These are phyloP conservation scores for Bagarius yarrelli DNA, from an alignment of 2,113 vertebrate genomes.

Conservation along the genomic window DNA sequence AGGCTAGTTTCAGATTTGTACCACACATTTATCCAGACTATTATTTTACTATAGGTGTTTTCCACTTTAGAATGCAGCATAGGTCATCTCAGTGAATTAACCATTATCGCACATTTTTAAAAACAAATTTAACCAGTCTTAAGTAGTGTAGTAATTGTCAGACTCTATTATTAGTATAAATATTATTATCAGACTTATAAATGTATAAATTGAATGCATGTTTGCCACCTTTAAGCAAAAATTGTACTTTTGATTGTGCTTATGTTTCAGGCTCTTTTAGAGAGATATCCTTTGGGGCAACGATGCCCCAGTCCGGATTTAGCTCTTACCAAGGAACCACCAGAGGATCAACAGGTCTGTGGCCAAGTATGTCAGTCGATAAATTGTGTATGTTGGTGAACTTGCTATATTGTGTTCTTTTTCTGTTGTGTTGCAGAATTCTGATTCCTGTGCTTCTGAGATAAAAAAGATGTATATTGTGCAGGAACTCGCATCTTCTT, in stretches of 20 bases:
- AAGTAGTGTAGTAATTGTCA: background rate
- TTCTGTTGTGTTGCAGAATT: conserved; percentile 27
- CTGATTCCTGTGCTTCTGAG: conserved; percentile 22
- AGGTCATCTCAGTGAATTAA: background rate
- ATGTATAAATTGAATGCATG: no score
- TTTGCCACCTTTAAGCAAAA: no score
- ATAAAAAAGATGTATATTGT: background rate
- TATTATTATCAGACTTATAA: background rate
- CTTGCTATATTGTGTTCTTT: background rate
- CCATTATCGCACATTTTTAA: background rate
- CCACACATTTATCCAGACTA: background rate
- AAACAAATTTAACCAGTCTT: background rate
- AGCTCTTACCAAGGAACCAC: conserved; percentile 45
- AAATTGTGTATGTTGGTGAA: background rate
- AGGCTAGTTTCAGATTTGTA: background rate
- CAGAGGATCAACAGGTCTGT: conserved; percentile 53
- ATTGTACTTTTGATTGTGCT: background rate
- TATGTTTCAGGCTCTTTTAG: conserved; percentile 69
- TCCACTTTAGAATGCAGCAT: background rate
- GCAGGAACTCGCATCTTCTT: conserved; percentile 10
- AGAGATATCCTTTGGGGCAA: conserved; percentile 68
- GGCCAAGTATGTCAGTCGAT: background rate
- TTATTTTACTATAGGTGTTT: background rate
- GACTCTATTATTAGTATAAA: no score
- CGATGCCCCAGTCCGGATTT: conserved; percentile 59